Conservation (phyloP, 2,888 invertebrate species). For the Tanytarsus gracilentus region DNA sequence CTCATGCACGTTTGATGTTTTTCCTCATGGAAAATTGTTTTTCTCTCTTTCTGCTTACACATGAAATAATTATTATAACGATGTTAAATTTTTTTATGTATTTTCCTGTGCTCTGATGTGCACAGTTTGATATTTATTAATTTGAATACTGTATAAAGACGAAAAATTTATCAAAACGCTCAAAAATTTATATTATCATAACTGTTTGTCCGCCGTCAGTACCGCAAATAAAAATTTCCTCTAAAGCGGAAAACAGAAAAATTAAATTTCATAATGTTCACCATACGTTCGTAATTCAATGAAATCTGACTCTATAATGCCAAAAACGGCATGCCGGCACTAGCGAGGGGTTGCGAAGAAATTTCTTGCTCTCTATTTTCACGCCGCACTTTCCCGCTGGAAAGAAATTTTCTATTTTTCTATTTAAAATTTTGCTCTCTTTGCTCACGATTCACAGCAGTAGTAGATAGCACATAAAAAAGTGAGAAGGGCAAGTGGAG, state of each 20-base stretch:
- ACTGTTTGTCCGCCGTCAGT: not conserved
- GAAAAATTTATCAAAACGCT: not conserved
- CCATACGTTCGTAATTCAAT: no score
- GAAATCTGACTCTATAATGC: not conserved
- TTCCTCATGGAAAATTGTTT: not conserved
- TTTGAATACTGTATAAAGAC: not conserved
- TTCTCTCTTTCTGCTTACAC: slow-evolving; percentile 7
- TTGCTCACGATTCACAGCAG: not conserved
- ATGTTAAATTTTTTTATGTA: not conserved
- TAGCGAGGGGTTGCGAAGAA: no score
- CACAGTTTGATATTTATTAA: not conserved
- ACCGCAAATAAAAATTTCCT: not conserved
- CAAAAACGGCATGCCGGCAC: not conserved
- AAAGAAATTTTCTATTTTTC: no score
- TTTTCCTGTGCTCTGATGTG: not conserved
- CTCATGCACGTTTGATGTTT: slow-evolving; percentile 15
- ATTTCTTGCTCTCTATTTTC: no score
- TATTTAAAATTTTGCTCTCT: no score
- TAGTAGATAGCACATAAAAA: slow-evolving; percentile 9
- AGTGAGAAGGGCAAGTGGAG: not conserved
- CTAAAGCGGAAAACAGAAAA: not conserved
- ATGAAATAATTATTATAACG: slow-evolving; percentile 18
- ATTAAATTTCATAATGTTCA: not conserved
- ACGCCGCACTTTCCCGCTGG: no score
- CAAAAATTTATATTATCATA: not conserved